A percentile compares a stretch with the other conserved stretches of the same genome.
Evolutionary conservation across 2,797 vertebrate genomes (phyloP).

Genomic region (Tiaroga cobitis): DNA sequence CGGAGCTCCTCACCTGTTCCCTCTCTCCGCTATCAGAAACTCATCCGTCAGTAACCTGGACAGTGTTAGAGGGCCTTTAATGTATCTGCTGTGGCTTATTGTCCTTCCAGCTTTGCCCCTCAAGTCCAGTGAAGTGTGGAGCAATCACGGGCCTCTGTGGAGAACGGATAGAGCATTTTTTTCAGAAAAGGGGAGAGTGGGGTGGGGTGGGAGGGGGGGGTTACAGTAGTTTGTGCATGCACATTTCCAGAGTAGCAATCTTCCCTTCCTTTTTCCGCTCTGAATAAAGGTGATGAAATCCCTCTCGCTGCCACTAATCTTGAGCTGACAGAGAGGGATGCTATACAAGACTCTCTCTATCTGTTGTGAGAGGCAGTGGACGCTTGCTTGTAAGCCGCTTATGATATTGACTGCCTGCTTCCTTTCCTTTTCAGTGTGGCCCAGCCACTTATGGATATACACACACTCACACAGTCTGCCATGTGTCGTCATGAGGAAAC

Average conservation of each 20-base stretch:
- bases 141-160: constrained; percentile 60
- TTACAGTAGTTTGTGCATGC: constrained; percentile 66
- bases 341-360: constrained; percentile 64
- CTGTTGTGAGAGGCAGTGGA: constrained; percentile 64
- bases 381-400: constrained; percentile 65
- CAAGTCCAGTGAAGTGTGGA: constrained; percentile 60
- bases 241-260: constrained; percentile 67
- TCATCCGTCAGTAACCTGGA: constrained; percentile 64
- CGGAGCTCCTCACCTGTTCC: constrained; percentile 61
- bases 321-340: constrained; percentile 64
- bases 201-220: constrained; percentile 45
- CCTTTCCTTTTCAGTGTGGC: constrained; percentile 64
- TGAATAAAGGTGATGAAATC: constrained; percentile 68
- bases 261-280: constrained; percentile 63
- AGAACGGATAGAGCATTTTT: constrained; percentile 54
- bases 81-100: constrained; percentile 63
- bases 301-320: constrained; percentile 66
- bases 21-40: constrained; percentile 62
- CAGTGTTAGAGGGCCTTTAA: constrained; percentile 65
- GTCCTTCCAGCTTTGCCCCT: constrained; percentile 59
- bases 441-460: constrained; percentile 55
- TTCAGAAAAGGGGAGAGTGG: constrained; percentile 34
- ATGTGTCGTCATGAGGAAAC: constrained; percentile 60
- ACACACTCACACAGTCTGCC: constrained; percentile 47
- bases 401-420: constrained; percentile 67